Base-by-base conservation (phyloP, 2,113 vertebrate genomes). In the Ciconia boyciana region DNA sequence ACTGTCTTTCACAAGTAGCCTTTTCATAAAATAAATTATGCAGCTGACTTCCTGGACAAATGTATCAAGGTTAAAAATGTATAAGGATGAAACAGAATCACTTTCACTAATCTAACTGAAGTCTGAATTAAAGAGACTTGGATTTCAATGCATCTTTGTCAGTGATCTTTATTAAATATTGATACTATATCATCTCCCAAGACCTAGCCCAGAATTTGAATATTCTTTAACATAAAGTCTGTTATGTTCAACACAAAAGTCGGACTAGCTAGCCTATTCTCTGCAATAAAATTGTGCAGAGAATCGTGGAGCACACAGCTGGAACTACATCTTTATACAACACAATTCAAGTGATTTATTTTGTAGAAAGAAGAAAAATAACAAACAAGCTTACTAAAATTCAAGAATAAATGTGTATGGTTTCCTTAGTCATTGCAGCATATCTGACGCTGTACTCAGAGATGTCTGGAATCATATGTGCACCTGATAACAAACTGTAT, bases 21-120 rank as follows among this genome's bases (percentile, higher is more conserved):
- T 83, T 93, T 87, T 61, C 29, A 72, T 89, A 80, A 69, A 83
- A 92, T 71, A 69, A 91, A 94, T 93, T 87, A 95, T 70, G 72
- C 69, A 91, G 26, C 58, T 83, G 44, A 92, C 32, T 92, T 90
- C 39, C 71, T 65, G 36, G 26, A 83, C 72, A 95, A 96, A 88
- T 65, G 41, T 72, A 92, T 92, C 76, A 83, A 83, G 57, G 69
- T 94, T 96, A 91, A 96, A 97, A 90, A 94, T 93, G 76, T 72
- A 74, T 89, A 92, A 95, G 87, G 36, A 92, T 83, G 89, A 96
- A 95, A 83, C 0, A 85, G 75, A 90, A 96, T 85, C 71, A 72
- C 86, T 90, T 92, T 65, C 24, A 39, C 48, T 75, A 79, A 90
- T 85, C 66, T 85, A 93, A 95, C 1, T 84, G 84, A 87, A 82